Evolutionary conservation across 1,140 invertebrate genomes (phyloP).

Genomic region (Drosophila takahashii): DNA sequence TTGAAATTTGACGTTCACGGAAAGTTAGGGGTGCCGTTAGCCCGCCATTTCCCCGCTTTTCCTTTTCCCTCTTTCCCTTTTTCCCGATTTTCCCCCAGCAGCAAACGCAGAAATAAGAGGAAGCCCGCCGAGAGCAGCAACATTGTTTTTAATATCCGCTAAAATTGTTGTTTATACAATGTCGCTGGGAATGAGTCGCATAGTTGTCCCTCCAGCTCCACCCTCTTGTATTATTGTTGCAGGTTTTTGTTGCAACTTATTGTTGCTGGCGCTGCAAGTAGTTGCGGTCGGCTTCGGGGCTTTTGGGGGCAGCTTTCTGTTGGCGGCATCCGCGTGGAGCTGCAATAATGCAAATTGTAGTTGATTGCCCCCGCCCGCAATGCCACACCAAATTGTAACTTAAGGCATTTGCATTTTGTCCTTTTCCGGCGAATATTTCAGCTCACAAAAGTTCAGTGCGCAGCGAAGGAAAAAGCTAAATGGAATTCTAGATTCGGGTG

Average conservation of each 20-base stretch:
- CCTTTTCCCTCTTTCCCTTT: background rate
- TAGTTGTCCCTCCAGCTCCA: constrained; percentile 36
- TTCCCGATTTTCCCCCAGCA: constrained; percentile 2
- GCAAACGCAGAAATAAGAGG: constrained; percentile 23
- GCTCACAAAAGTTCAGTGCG: background rate
- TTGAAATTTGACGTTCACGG: constrained; percentile 68
- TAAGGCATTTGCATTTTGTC: constrained; percentile 67
- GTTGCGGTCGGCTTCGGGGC: constrained; percentile 58
- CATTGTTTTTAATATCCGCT: constrained; percentile 83
- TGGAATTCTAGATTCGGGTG: background rate
- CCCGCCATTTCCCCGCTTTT: constrained; percentile 2
- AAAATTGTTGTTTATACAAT: constrained; percentile 83
- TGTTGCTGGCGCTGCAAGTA: constrained; percentile 33
- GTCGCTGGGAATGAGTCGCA: constrained; percentile 67
- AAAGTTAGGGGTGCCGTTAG: constrained; percentile 26
- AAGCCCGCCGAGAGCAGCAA: constrained; percentile 60
- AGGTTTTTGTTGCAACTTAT: constrained; percentile 10
- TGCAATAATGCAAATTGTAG: constrained; percentile 79
- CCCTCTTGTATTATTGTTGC: constrained; percentile 6
- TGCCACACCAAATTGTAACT: constrained; percentile 61
- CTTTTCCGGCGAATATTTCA: constrained; percentile 17
- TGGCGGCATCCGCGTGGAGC: constrained; percentile 38
- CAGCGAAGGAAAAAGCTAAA: constrained; percentile 3
- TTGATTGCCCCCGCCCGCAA: constrained; percentile 58
- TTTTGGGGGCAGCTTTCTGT: constrained; percentile 45